Evolutionary conservation across 2,888 invertebrate species (phyloP).

Genomic region (Euclidia mi): DNA sequence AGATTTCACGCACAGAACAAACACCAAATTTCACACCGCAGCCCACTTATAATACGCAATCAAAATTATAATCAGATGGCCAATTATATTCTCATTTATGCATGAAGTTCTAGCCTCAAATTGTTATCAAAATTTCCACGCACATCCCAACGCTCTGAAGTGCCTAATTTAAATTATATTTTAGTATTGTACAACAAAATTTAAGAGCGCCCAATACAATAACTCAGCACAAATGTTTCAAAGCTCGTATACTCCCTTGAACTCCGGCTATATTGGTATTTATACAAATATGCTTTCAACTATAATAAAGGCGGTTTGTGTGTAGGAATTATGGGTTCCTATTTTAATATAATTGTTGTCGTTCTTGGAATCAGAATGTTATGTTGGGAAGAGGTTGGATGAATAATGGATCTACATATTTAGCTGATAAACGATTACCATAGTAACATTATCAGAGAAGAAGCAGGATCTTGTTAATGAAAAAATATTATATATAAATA

Average conservation of each 20-base stretch:
- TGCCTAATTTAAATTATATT: slow-evolving; percentile 22
- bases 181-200: slow-evolving; percentile 8
- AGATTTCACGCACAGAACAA: too few species aligned
- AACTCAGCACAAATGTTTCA: slow-evolving; percentile 8
- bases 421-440: too few species aligned
- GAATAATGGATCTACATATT: too few species aligned
- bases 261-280: slow-evolving; percentile 4
- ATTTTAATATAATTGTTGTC: too few species aligned
- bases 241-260: not conserved
- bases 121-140: slow-evolving; percentile 26
- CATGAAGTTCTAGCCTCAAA: slow-evolving; percentile 21
- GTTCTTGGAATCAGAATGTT: too few species aligned
- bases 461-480: too few species aligned
- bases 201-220: slow-evolving; percentile 6
- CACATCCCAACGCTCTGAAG: slow-evolving; percentile 12
- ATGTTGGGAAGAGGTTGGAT: too few species aligned
- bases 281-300: not conserved
- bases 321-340: not conserved
- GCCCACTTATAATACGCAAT: not conserved
- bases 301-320: not conserved
- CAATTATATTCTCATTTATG: slow-evolving; percentile 43
- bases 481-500: too few species aligned
- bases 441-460: too few species aligned
- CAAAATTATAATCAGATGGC: not conserved
- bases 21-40: too few species aligned